Evolutionary conservation across 2,797 vertebrate species (phyloP), one percentile per base, ranked within the genome.

Genomic region (Anniella stebbinsi): DNA sequence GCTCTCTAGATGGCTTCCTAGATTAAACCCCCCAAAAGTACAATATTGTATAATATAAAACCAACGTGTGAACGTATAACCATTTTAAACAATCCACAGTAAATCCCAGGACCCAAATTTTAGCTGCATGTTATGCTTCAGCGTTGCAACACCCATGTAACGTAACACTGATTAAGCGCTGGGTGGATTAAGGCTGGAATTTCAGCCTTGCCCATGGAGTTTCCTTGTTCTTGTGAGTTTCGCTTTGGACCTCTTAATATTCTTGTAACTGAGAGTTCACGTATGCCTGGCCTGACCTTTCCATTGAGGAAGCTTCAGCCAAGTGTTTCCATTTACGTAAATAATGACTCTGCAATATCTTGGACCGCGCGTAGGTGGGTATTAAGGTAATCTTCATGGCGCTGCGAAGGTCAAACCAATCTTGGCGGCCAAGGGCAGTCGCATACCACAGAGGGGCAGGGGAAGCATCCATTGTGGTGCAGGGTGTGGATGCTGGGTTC

Each of bases 101-200:
- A 23, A 63, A 63, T 21, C 33, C 54, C 80, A 60, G 57, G n/a
- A 21, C 80, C 36, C 36, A 70, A 25, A 69, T 69, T 84, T 11
- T 45, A 57, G 25, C 41, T n/a, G 21, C 45, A 60, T 91, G 86
- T 93, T 86, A 89, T 94, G 94, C 93, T 92, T 95, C 88, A 88
- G 88, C 92, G 94, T 95, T 95, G 94, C 94, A 92, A 95, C 94
- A 95, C 11, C 87, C 91, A 80, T 86, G 94, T 92, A 92, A 90
- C 36, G 90, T 63, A 96, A 91, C 91, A 72, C 96, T 95, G 94
- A 94, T 92, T 96, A 94, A 94, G 93, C 92, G 92, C 93, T 93
- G 93, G 95, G 93, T 92, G 96, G 95, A 95, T 96, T 95, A 95
- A 94, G 93, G 93, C 92, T 85, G 92, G 96, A 93, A 96, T 96